Evolutionary conservation across 2,888 invertebrate species (phyloP), one percentile per base, ranked within the genome.

Genomic region (Adelphocoris suturalis): DNA sequence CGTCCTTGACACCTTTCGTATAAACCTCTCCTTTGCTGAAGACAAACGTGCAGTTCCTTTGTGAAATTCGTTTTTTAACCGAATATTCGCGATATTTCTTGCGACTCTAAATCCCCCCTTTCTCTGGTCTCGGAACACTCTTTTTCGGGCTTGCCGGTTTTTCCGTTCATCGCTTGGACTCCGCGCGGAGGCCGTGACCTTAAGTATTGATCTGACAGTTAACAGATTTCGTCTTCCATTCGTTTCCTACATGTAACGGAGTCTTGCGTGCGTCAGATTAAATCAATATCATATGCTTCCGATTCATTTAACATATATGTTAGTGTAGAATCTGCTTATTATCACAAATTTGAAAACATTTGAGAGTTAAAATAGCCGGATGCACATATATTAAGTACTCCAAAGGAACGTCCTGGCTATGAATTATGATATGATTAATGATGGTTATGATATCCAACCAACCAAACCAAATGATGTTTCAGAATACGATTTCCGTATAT

Each of bases 131-230:
- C 23, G 23, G 0, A 23, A 9, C 19, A 7, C 11, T 23, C 23
- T 13, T 13, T 68, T 68, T 68, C 23, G 23, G 68, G 23, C 68
- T 68, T 68, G 68, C 23, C 23, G 23, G 68, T 19, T 68, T 68
- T 68, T 68, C n/a, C 11, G 23, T 27, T 68, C 68, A 23, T 68
- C 68, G 68, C 68, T 68, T 68, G 68, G 23, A 37, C 85, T n/a
- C 61, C 57, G n/a, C 85, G 55, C 13, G 5, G 85, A 85, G 85
- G 85, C 85, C 85, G 85, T 85, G 85, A 85, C 85, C 85, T 85
- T 52, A 47, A 61, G 85, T 85, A 85, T 85, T 85, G 85, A 85
- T 85, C 85, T 85, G 85, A 37, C 85, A 85, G 85, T 85, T 85
- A 85, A 85, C 85, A 85, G 85, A 85, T 85, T 85, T 85, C 28